Base-by-base conservation (phyloP, 1,140 invertebrate species). In the Drosophila baimaii region DNA sequence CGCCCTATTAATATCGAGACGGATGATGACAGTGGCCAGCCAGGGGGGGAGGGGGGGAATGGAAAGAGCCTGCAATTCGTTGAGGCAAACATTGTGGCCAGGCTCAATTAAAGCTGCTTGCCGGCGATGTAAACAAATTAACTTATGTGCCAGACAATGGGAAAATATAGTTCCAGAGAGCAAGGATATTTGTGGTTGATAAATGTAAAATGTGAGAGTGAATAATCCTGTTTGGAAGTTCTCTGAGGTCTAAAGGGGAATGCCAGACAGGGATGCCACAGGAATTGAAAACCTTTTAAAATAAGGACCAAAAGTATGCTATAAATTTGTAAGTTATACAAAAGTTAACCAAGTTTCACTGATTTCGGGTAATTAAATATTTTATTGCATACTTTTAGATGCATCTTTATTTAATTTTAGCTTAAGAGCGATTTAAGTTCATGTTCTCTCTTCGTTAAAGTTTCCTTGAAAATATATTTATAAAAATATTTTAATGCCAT, bases 1-100 rank as follows among this genome's bases (percentile, higher is more conserved):
- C 70, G 83, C 71, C 66, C 66, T 73, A 79, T 86, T 86, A 73
- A 82, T 79, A 72, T 44, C 35, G 17, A 19, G 25, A 33, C 33
- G 37, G 5, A 49, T 29, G 39, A 23, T 66, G 35, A 66, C 41
- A 41, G 23, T n/a, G 17, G 58, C 33, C 5, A n/a, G 2, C 3
- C n/a, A 33, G 13, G 13, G 31, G 31, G n/a, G n/a, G 35, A 10
- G n/a, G 13, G 13, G 13, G 31, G 31, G n/a, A 23, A 54, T 13
- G n/a, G 13, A 27, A 27, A 27, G 27, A n/a, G 27, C 15, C 17
- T 27, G 6, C 23, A 33, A 33, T 33, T 25, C 19, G 23, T 29
- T 57, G 17, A 54, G 5, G 8, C 13, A 8, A 8, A 29, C 31
- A 62, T 27, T 9, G 23, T 65, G 10, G 37, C 19, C 19, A 58